phyloP scores from a whole-genome alignment of 2,888 invertebrate genomes.

The Volucella inflata region DNA sequence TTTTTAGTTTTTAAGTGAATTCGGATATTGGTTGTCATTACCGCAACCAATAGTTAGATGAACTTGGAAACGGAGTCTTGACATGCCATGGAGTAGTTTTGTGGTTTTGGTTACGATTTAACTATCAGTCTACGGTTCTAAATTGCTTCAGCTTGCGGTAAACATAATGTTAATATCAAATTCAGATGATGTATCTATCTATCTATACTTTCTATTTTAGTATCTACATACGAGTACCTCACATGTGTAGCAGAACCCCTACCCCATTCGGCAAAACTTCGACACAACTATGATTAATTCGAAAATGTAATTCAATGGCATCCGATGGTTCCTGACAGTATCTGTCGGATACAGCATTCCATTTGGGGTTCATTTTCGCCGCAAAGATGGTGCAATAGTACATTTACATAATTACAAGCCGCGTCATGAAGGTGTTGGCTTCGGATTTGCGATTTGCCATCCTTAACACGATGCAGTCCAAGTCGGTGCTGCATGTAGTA shows the following conservation, averaged over 20 bases:
- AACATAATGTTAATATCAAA: background rate
- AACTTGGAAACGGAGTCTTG: background rate
- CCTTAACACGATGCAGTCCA: background rate
- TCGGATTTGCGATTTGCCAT: conserved; percentile 3
- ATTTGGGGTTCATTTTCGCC: conserved; percentile 34
- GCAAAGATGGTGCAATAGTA: conserved; percentile 45
- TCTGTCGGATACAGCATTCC: conserved; percentile 22
- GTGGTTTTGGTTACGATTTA: too few relatives aligned
- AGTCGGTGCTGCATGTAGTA: background rate
- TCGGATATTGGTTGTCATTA: conserved; percentile 34
- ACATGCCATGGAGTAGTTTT: conserved; percentile 9
- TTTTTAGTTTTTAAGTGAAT: background rate
- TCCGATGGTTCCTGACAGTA: background rate
- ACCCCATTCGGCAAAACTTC: background rate
- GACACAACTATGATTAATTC: conserved; percentile 23
- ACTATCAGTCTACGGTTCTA: background rate
- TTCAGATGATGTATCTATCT: background rate
- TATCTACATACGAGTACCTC: background rate
- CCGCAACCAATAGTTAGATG: conserved; percentile 16
- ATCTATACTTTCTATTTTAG: conserved; percentile 18
- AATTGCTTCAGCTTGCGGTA: background rate
- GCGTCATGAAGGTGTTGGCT: conserved; percentile 31
- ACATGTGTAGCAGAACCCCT: conserved; percentile 7
- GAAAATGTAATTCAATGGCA: conserved; percentile 29
- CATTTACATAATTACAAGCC: conserved; percentile 46